Evolutionary conservation across 2,797 vertebrate species (phyloP).

Genomic region (Sibirionetta formosa): DNA sequence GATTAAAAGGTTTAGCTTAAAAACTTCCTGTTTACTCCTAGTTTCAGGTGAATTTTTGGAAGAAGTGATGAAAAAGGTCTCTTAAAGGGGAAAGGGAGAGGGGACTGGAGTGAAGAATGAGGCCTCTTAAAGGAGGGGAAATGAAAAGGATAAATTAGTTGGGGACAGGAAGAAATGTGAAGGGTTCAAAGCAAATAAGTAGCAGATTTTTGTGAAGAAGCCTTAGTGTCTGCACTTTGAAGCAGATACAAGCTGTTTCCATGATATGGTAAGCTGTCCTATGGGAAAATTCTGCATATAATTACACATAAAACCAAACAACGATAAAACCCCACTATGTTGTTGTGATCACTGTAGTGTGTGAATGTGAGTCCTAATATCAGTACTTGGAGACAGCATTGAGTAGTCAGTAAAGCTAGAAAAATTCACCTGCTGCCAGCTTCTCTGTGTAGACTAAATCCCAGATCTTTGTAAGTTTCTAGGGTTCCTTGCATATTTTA

Average conservation of each 20-base stretch:
- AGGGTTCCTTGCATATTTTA: not conserved
- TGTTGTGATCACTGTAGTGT: not conserved
- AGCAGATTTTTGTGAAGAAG: not conserved
- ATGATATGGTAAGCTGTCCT: not conserved
- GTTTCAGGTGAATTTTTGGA: not conserved
- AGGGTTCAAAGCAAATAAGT: not conserved
- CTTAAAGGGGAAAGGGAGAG: not conserved
- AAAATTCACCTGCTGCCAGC: not conserved
- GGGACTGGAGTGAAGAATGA: not conserved
- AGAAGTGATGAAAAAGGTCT: not conserved
- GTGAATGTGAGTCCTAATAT: not conserved
- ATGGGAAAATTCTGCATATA: not conserved
- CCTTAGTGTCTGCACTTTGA: not conserved
- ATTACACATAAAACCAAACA: not conserved
- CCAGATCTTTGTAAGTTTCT: not conserved
- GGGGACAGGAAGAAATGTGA: not conserved
- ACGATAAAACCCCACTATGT: not conserved
- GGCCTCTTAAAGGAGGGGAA: not conserved
- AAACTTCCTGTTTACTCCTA: not conserved
- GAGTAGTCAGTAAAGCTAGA: not conserved
- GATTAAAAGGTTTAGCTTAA: not conserved
- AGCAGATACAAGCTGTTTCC: not conserved
- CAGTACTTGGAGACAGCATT: not conserved
- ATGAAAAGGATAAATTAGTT: not conserved
- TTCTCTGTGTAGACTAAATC: not conserved